Percentiles rank a stretch among this genome's conserved stretches.
Conservation (phyloP, 1,140 invertebrate species). For the Acromyrmex charruanus region DNA sequence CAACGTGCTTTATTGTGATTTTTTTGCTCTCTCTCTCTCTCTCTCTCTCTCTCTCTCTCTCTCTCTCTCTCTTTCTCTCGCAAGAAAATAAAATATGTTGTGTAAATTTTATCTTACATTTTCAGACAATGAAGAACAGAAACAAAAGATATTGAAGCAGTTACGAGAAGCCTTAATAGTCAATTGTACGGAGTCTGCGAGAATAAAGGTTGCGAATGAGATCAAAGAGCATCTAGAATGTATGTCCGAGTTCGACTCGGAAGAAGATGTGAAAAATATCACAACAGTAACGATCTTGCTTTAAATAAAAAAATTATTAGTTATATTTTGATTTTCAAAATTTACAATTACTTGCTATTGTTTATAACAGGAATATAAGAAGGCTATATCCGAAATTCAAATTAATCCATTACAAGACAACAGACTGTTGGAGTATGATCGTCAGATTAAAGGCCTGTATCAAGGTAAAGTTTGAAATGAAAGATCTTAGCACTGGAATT, state of each 20-base stretch:
- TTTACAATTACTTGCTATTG: background rate
- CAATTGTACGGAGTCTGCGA: slow-evolving; percentile 9
- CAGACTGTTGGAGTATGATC: slow-evolving; percentile 67
- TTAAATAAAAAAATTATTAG: background rate
- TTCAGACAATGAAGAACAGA: slow-evolving; percentile 54
- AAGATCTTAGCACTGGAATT: background rate
- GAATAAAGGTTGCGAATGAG: slow-evolving; percentile 2
- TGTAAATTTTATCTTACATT: background rate
- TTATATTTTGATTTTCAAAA: background rate
- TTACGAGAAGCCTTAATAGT: slow-evolving; percentile 61
- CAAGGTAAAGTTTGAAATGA: slow-evolving; percentile 61
- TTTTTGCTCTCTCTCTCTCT: too few relatives aligned
- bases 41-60: too few relatives aligned
- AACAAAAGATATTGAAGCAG: slow-evolving; percentile 45
- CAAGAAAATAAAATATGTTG: background rate
- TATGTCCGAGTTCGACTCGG: background rate
- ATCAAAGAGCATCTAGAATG: slow-evolving; percentile 41
- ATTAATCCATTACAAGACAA: slow-evolving; percentile 55
- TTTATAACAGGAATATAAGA: slow-evolving; percentile 56
- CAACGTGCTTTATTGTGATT: too few relatives aligned
- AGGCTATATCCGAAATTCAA: slow-evolving; percentile 44
- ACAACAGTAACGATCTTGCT: slow-evolving; percentile 3
- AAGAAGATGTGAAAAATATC: background rate
- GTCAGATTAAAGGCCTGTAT: slow-evolving; percentile 65
- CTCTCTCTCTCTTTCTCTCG: too few relatives aligned